phyloP scores from a whole-genome alignment of 2,113 vertebrate species.

The Gymnorhina tibicen region DNA sequence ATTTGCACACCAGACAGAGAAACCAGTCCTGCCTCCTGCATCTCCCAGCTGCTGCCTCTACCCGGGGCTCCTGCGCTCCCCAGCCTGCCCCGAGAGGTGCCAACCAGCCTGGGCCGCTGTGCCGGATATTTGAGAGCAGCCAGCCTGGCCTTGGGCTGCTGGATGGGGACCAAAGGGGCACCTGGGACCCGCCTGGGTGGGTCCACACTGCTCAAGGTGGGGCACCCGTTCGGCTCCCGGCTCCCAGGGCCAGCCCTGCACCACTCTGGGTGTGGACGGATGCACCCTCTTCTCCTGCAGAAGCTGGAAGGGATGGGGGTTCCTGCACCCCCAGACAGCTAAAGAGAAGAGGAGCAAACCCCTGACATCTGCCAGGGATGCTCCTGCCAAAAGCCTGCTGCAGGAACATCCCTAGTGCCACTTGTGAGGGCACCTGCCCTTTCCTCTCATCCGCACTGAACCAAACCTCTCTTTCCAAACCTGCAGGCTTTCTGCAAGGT shows the following conservation, averaged over 20 bases:
- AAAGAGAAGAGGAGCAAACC: background rate
- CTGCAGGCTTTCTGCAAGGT: background rate
- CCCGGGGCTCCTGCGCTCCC: background rate
- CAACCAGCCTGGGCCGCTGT: background rate
- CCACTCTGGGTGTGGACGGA: background rate
- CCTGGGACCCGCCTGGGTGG: background rate
- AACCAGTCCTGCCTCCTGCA: conserved; percentile 58
- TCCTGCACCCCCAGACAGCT: background rate
- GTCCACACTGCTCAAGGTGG: background rate
- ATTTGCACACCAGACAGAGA: conserved; percentile 65
- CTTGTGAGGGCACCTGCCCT: background rate
- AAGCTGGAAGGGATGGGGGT: background rate
- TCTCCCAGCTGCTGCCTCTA: background rate
- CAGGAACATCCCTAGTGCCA: background rate
- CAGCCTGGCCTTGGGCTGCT: conserved; percentile 46
- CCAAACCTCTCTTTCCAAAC: background rate
- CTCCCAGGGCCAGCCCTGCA: background rate
- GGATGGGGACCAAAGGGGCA: conserved; percentile 5
- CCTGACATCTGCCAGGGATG: background rate
- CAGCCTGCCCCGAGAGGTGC: conserved; percentile 13
- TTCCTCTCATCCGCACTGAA: background rate
- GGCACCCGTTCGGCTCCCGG: background rate
- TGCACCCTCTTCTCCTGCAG: background rate
- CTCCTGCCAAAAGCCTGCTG: background rate
- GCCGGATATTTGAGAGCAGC: background rate